Percentiles rank a stretch among this genome's conserved stretches.
These are phyloP conservation scores for Agriotes lineatus DNA, from an alignment of 2,888 invertebrate genomes.

Conservation along the genomic window DNA sequence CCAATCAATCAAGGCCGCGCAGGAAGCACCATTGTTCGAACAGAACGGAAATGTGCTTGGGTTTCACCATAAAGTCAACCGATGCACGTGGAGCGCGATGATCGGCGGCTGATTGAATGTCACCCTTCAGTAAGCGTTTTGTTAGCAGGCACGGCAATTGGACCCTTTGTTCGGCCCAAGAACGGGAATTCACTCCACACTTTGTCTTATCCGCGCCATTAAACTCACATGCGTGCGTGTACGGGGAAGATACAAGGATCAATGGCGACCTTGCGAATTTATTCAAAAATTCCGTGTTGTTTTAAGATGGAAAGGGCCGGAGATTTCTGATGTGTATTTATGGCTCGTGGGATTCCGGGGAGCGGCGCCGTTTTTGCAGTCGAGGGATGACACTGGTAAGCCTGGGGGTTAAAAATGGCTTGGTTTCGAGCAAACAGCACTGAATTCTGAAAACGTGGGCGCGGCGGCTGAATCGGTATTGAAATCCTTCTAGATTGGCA, in stretches of 20 bases:
- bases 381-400: constrained; percentile 3
- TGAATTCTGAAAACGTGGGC: too few relatives aligned
- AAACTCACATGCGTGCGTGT: constrained; percentile 32
- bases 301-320: constrained; percentile 7
- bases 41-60: background rate
- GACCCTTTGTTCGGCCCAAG: constrained; percentile 28
- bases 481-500: too few relatives aligned
- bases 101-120: constrained; percentile 26
- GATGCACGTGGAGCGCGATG: background rate
- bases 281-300: constrained; percentile 14
- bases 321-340: constrained; percentile 19
- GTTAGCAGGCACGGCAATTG: constrained; percentile 25
- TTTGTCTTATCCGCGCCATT: constrained; percentile 37
- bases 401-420: background rate
- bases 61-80: background rate
- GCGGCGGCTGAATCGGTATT: too few relatives aligned
- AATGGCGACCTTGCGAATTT: constrained; percentile 10
- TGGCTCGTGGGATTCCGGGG: constrained; percentile 1
- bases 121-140: constrained; percentile 29
- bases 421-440: too few relatives aligned
- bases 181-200: constrained; percentile 20
- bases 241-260: constrained; percentile 29
- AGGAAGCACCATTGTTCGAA: too few relatives aligned
- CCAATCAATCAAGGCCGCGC: too few relatives aligned
- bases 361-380: background rate